phyloP scores from a whole-genome alignment of 2,797 vertebrate species.

The Chrosomus eos region DNA sequence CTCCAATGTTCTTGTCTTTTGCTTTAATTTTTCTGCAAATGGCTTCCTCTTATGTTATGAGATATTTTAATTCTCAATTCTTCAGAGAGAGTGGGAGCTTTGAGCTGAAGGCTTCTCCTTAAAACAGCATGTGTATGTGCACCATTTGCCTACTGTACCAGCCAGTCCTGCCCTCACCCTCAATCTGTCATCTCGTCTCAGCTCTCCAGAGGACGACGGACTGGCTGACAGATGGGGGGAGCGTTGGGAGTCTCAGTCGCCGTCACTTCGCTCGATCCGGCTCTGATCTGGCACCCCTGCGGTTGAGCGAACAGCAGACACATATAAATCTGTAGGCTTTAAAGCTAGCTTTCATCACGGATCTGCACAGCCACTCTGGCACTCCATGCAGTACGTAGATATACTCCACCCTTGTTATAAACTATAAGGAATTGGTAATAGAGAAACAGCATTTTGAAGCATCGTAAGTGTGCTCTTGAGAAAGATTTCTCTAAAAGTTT shows the following conservation, averaged over 20 bases:
- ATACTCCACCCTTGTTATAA: background rate
- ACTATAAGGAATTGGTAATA: background rate
- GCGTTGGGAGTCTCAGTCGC: slow-evolving; percentile 52
- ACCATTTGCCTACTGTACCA: slow-evolving; percentile 49
- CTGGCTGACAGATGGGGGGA: slow-evolving; percentile 65
- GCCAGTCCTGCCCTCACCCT: slow-evolving; percentile 44
- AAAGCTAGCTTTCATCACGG: slow-evolving; percentile 46
- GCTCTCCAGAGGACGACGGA: slow-evolving; percentile 62
- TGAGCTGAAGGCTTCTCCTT: slow-evolving; percentile 40
- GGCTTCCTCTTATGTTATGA: background rate
- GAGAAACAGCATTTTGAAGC: background rate
- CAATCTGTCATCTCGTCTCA: slow-evolving; percentile 58
- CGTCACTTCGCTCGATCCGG: slow-evolving; percentile 29
- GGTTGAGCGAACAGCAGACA: slow-evolving; percentile 35
- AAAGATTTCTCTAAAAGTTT: background rate
- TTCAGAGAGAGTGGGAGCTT: background rate
- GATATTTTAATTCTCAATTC: background rate
- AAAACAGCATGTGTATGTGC: slow-evolving; percentile 63
- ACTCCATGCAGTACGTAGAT: slow-evolving; percentile 1
- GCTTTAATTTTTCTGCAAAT: slow-evolving; percentile 14
- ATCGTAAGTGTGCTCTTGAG: too few species aligned
- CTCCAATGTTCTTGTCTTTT: background rate
- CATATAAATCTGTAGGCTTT: slow-evolving; percentile 39
- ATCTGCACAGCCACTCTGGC: slow-evolving; percentile 19
- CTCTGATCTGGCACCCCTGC: slow-evolving; percentile 43